Evolutionary conservation across 1,140 invertebrate species (phyloP), one percentile per base, ranked within the genome.

Genomic region (Choristoneura fumiferana): DNA sequence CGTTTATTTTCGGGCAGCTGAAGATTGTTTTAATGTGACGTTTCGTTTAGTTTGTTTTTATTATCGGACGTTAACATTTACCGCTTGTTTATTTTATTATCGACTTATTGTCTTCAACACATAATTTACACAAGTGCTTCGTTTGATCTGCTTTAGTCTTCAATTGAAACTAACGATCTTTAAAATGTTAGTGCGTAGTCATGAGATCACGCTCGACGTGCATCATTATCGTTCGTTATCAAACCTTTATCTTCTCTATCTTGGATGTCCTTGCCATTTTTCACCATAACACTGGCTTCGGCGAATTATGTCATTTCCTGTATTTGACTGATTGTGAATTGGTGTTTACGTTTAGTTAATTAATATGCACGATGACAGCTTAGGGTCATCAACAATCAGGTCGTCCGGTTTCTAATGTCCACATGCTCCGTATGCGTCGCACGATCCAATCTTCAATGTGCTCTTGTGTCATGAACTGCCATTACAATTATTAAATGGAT

Each of bases 251-350:
- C 64, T 68, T 58, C 39, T n/a, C 37, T 67, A 69, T 73, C 62
- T 65, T 59, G 45, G 57, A 38, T 40, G 61, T 70, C 67, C 67
- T 73, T 68, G 70, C 58, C 33, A 54, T 64, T 57, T 58, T 35
- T 57, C 49, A 54, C 40, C 34, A 34, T 60, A 40, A 29, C 22
- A 6, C 22, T 29, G n/a, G 43, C 17, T 17, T 49, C 6, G 4
- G 17, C 8, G 15, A 45, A 45, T 45, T 55, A 45, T 60, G 55
- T 49, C 10, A 10, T 12, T 49, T 49, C 9, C 10, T 49, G n/a
- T 49, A 49, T n/a, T 49, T 49, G n/a, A n/a, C 52, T 17, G 10
- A 38, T 2, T 38, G 9, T 38, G 10, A 4, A 38, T n/a, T 54
- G 10, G 15, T 54, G 29, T 54, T 54, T 35, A 54, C 29, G 13